Evolutionary conservation across 2,113 vertebrate species (phyloP).

Genomic region (Prietella phreatophila): DNA sequence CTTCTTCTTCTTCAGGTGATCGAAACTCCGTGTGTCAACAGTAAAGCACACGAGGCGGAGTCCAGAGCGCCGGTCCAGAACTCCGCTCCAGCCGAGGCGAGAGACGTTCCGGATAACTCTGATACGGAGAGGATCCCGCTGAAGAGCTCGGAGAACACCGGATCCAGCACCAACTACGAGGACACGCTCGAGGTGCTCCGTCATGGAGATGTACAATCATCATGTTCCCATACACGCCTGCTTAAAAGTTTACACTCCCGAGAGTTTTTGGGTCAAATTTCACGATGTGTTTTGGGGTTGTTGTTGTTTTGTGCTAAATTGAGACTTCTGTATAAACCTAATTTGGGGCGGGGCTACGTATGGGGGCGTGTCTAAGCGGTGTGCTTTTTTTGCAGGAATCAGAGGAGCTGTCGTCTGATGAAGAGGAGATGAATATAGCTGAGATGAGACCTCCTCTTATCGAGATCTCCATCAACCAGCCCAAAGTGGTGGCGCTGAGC

Average conservation of each 20-base stretch:
- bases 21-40: conserved; percentile 77
- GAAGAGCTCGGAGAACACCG: conserved; percentile 75
- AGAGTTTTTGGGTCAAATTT: background rate
- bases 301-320: background rate
- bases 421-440: conserved; percentile 96
- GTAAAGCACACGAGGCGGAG: conserved; percentile 75
- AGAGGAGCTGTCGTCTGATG: conserved; percentile 93
- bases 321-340: background rate
- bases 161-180: conserved; percentile 77
- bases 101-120: conserved; percentile 68
- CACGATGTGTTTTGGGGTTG: background rate
- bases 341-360: no score
- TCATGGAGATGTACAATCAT: conserved; percentile 9
- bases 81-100: conserved; percentile 68
- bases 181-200: conserved; percentile 84
- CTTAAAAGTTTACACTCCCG: background rate
- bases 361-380: background rate
- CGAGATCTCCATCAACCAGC: conserved; percentile 94
- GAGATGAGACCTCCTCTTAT: conserved; percentile 96
- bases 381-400: conserved; percentile 76
- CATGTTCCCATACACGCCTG: no score
- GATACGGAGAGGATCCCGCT: conserved; percentile 71
- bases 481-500: conserved; percentile 93
- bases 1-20: conserved; percentile 73
- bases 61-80: conserved; percentile 69